phyloP scores from a whole-genome alignment of 2,888 invertebrate species.

The Cheilosia impressa region DNA sequence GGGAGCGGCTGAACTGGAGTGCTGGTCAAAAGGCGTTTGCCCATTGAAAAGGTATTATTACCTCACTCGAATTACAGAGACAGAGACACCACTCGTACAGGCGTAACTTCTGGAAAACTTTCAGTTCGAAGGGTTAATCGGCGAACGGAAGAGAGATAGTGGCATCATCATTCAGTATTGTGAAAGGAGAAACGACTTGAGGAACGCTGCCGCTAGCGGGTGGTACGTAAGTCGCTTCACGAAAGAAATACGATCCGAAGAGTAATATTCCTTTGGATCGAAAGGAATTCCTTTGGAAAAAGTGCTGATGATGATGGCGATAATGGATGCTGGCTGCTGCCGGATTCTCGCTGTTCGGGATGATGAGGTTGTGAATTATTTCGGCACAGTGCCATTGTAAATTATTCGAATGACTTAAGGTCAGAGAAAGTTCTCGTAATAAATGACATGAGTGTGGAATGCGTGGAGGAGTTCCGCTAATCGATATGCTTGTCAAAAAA shows the following conservation, averaged over 20 bases:
- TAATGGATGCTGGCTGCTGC: neutral
- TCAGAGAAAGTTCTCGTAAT: slow-evolving; percentile 53
- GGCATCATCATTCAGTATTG: slow-evolving; percentile 20
- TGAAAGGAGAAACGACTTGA: slow-evolving; percentile 36
- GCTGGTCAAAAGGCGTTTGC: slow-evolving; percentile 20
- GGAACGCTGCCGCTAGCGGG: slow-evolving; percentile 54
- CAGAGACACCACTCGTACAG: slow-evolving; percentile 11
- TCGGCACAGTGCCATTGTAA: slow-evolving; percentile 21
- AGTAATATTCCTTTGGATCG: slow-evolving; percentile 23
- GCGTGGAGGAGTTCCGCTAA: slow-evolving; percentile 19
- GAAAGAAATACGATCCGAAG: slow-evolving; percentile 62
- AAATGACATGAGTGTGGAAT: slow-evolving; percentile 33
- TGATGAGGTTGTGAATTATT: slow-evolving; percentile 16
- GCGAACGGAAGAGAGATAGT: slow-evolving; percentile 7
- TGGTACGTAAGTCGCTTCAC: slow-evolving; percentile 39
- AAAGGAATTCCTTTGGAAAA: slow-evolving; percentile 5
- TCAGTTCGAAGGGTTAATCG: slow-evolving; percentile 61
- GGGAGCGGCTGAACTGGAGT: neutral
- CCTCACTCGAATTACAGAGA: slow-evolving; percentile 41
- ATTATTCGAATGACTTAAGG: slow-evolving; percentile 8
- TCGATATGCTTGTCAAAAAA: slow-evolving; percentile 39
- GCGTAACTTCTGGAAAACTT: slow-evolving; percentile 16
- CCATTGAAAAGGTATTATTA: slow-evolving; percentile 50
- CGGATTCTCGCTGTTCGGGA: slow-evolving; percentile 11
- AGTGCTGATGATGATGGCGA: neutral